Conservation (phyloP, 2,888 invertebrate genomes). For the Psylliodes chrysocephalus region DNA sequence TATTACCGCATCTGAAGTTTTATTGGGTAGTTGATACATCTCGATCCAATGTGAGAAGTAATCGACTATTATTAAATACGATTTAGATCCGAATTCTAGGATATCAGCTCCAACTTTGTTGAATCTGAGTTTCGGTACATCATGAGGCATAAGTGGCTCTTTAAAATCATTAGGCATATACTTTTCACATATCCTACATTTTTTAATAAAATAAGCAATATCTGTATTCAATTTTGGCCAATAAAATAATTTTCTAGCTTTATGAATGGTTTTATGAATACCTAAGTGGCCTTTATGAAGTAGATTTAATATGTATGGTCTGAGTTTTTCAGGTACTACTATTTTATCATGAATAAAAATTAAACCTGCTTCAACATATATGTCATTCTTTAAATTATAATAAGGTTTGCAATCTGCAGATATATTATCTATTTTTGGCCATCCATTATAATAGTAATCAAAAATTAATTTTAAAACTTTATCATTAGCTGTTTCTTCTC, state of each 20-base stretch:
- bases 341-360: conserved; percentile 30
- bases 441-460: too few relatives aligned
- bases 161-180: conserved; percentile 23
- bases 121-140: conserved; percentile 42
- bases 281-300: conserved; percentile 44
- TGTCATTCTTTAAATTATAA: too few relatives aligned
- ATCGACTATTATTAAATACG: conserved; percentile 43
- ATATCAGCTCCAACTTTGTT: conserved; percentile 44
- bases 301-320: conserved; percentile 27
- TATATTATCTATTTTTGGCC: conserved; percentile 30
- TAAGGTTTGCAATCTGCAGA: conserved; percentile 9
- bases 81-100: conserved; percentile 36
- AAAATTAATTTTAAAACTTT: conserved; percentile 27
- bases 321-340: conserved; percentile 35
- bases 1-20: conserved; percentile 44
- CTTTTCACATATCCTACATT: background rate
- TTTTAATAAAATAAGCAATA: background rate
- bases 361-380: too few relatives aligned
- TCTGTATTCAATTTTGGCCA: conserved; percentile 14
- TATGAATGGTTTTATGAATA: background rate
- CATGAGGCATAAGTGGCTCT: conserved; percentile 43
- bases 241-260: background rate
- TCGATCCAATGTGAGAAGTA: conserved; percentile 47
- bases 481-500: conserved; percentile 37
- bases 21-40: too few relatives aligned